Percentiles rank a stretch among this genome's conserved stretches.
Conservation (phyloP, 2,797 vertebrate genomes). For the Takifugu rubripes region DNA sequence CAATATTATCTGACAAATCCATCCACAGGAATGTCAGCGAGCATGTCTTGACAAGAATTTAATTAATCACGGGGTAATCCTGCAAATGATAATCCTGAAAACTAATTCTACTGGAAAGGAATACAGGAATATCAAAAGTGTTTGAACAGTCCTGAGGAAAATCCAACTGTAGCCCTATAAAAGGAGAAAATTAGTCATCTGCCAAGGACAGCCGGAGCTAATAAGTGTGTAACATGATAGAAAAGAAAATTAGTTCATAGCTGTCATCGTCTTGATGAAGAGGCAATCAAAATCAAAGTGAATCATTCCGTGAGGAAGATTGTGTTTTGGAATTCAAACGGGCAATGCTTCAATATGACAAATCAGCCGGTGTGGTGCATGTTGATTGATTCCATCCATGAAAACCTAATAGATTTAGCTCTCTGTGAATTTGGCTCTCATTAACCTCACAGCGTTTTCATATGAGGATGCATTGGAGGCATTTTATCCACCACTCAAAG, state of each 20-base stretch:
- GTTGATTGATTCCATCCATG: slow-evolving; percentile 80
- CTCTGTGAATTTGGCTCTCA: slow-evolving; percentile 78
- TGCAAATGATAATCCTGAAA: slow-evolving; percentile 39
- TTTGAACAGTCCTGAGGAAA: slow-evolving; percentile 55
- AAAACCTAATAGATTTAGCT: slow-evolving; percentile 81
- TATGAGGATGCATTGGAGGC: slow-evolving; percentile 76
- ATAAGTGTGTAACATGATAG: slow-evolving; percentile 76
- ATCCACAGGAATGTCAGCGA: slow-evolving; percentile 2
- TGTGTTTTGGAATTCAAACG: slow-evolving; percentile 76
- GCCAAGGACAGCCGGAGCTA: slow-evolving; percentile 69
- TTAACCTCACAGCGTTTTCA: slow-evolving; percentile 78
- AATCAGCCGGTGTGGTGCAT: slow-evolving; percentile 71
- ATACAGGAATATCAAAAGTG: slow-evolving; percentile 24
- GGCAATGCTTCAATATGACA: slow-evolving; percentile 79
- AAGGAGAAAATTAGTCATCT: slow-evolving; percentile 63
- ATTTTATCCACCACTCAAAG: slow-evolving; percentile 78
- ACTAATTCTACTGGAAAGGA: slow-evolving; percentile 32
- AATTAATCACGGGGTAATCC: slow-evolving; percentile 29
- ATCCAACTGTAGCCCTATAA: slow-evolving; percentile 52
- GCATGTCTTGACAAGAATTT: slow-evolving; percentile 11
- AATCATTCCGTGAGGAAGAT: slow-evolving; percentile 74
- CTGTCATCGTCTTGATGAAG: slow-evolving; percentile 75
- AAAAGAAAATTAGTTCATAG: slow-evolving; percentile 75
- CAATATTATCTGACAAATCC: slow-evolving; percentile 7
- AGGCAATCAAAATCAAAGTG: slow-evolving; percentile 78